Base-by-base conservation (phyloP, 2,797 vertebrate genomes). In the Enteromius trimaculatus region DNA sequence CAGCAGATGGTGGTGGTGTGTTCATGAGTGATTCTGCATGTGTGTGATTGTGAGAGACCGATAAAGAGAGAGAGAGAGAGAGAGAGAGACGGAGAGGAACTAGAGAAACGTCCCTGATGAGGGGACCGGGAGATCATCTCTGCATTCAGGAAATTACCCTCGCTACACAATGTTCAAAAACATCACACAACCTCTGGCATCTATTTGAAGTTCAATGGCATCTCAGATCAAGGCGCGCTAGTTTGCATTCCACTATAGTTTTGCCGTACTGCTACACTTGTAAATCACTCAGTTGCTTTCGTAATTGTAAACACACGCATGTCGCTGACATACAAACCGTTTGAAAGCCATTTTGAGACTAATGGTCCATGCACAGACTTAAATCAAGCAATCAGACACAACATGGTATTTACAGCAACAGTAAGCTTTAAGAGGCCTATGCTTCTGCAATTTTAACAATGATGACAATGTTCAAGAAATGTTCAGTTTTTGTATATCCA, bases 1-100 rank as follows among this genome's bases (percentile, higher is more conserved):
- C 60, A 86, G 85, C 88, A 89, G 88, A 89, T 88, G 88, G 86
- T 79, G 69, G 70, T 72, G 58, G 80, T 74, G 86, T 85, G 83
- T 78, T 60, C 44, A 37, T 84, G 70, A 44, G 23, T 58, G 77
- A 64, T 74, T 66, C 39, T 77, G 31, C 17, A 31, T 77, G 23
- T 60, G 47, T 77, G 23, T 60, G 47, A 44, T 68, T 58, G 21
- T 3, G 6, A 3, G 44, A 26, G 37, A 3, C 75, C 44, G 75
- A 64, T 62, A 77, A 62, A 60, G 70, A 72, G 53, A 69, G 6
- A 37, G 37, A 37, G 37, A 37, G 31, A 34, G 31, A 34, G 31
- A 34, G 31, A 34, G 37, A 37, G 37, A 60, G 70, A 72, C 42
- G 49, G 17, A 34, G 84, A 53, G 77, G 51, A 79, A 69, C 81